Percentiles rank a stretch among this genome's conserved stretches.
Evolutionary conservation across 2,113 vertebrate genomes (phyloP).

Genomic region (Phalacrocorax carbo): DNA sequence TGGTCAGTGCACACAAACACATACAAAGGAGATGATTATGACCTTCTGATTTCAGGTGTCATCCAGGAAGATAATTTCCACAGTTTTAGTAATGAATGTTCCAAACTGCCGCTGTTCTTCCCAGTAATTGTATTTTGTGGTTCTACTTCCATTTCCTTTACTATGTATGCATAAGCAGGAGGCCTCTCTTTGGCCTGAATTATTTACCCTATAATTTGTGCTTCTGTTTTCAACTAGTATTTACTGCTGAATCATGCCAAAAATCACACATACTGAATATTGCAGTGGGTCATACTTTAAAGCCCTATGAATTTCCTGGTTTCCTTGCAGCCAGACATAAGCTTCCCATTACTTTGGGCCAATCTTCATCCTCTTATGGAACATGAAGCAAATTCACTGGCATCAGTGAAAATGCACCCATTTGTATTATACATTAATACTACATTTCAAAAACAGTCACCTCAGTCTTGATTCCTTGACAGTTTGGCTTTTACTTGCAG

Average conservation of each 20-base stretch:
- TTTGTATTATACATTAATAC: background rate
- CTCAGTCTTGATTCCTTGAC: background rate
- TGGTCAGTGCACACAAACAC: background rate
- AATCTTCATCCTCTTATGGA: background rate
- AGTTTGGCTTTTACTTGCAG: background rate
- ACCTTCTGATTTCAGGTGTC: background rate
- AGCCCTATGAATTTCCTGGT: slow-evolving; percentile 12
- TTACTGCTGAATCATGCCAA: slow-evolving; percentile 51
- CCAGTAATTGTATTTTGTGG: background rate
- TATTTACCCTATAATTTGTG: slow-evolving; percentile 46
- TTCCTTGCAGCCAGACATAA: slow-evolving; percentile 35
- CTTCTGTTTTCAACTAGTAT: slow-evolving; percentile 51
- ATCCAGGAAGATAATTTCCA: background rate
- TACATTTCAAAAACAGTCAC: background rate
- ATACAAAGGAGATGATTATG: background rate
- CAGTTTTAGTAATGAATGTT: background rate
- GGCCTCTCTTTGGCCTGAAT: background rate
- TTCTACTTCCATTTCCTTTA: slow-evolving; percentile 27
- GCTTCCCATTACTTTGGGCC: slow-evolving; percentile 1
- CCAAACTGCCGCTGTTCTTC: background rate
- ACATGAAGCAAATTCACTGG: background rate
- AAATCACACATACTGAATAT: slow-evolving; percentile 42
- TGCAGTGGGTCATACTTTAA: slow-evolving; percentile 30
- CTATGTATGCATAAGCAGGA: background rate
- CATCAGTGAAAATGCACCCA: background rate